phyloP scores from a whole-genome alignment of 2,888 invertebrate genomes.

The Alsophila aescularia region DNA sequence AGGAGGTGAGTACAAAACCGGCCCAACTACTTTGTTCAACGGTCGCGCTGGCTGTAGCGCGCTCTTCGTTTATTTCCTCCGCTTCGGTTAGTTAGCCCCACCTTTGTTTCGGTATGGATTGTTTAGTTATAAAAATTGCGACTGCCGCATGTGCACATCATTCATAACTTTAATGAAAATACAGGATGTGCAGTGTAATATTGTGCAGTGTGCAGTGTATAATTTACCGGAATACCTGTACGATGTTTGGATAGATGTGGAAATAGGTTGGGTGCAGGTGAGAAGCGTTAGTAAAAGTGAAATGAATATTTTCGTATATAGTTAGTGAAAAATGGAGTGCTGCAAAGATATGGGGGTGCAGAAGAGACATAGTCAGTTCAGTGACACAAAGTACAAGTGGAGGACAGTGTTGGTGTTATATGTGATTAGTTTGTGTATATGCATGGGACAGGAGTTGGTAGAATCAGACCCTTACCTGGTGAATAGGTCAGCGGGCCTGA shows the following conservation, averaged over 20 bases:
- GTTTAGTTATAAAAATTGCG: conserved; percentile 49
- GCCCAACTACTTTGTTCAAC: conserved; percentile 81
- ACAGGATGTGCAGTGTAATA: conserved; percentile 43
- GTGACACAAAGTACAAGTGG: conserved; percentile 83
- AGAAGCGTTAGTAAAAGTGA: conserved; percentile 65
- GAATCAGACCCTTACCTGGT: conserved; percentile 73
- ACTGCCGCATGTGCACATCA: conserved; percentile 35
- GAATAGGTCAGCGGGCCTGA: conserved; percentile 72
- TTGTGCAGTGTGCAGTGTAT: no score
- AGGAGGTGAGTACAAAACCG: conserved; percentile 68
- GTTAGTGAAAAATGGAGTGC: conserved; percentile 70
- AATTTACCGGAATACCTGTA: conserved; percentile 52
- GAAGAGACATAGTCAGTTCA: conserved; percentile 81
- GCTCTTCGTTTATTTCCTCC: conserved; percentile 73
- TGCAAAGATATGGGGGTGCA: conserved; percentile 76
- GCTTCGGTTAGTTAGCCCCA: conserved; percentile 57
- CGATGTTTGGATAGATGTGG: conserved; percentile 61
- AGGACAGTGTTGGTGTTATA: conserved; percentile 70
- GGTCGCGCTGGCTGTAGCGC: conserved; percentile 74
- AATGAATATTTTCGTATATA: conserved; percentile 70
- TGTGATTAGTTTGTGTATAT: conserved; percentile 56
- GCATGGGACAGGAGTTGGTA: conserved; percentile 67
- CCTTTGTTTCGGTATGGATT: conserved; percentile 76
- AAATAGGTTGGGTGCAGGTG: conserved; percentile 56
- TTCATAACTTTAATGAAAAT: conserved; percentile 39